A percentile compares a stretch with the other conserved stretches of the same genome.
These are phyloP conservation scores for Bradypodion pumilum DNA, from an alignment of 2,797 vertebrate species.

Conservation along the genomic window DNA sequence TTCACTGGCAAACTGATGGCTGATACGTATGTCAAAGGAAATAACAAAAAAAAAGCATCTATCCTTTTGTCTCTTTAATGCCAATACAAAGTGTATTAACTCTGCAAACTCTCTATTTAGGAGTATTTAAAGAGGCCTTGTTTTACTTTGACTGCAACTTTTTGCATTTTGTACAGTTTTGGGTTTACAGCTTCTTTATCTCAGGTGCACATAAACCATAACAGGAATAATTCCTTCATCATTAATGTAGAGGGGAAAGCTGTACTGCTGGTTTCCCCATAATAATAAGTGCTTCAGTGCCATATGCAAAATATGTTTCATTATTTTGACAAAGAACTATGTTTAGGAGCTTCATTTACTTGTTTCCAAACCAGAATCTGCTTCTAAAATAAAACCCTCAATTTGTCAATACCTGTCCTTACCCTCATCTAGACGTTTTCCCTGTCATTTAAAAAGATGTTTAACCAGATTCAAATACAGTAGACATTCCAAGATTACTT, in stretches of 20 bases:
- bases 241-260: background rate
- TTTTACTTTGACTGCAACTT: background rate
- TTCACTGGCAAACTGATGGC: background rate
- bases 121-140: background rate
- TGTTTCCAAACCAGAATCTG: conserved; percentile 38
- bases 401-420: conserved; percentile 22
- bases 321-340: background rate
- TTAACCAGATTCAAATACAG: conserved; percentile 32
- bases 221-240: background rate
- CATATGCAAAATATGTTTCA: conserved; percentile 2
- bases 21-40: background rate
- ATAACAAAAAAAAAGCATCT: background rate
- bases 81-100: background rate
- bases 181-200: background rate
- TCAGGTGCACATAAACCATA: background rate
- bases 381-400: conserved; percentile 41
- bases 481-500: conserved; percentile 49
- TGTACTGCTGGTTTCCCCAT: background rate
- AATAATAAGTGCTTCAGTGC: background rate
- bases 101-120: background rate
- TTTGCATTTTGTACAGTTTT: background rate
- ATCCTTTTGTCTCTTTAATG: background rate
- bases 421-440: background rate
- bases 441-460: conserved; percentile 43
- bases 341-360: background rate